Conservation (phyloP, 2,113 vertebrate genomes). For the Ptilonorhynchus violaceus region DNA sequence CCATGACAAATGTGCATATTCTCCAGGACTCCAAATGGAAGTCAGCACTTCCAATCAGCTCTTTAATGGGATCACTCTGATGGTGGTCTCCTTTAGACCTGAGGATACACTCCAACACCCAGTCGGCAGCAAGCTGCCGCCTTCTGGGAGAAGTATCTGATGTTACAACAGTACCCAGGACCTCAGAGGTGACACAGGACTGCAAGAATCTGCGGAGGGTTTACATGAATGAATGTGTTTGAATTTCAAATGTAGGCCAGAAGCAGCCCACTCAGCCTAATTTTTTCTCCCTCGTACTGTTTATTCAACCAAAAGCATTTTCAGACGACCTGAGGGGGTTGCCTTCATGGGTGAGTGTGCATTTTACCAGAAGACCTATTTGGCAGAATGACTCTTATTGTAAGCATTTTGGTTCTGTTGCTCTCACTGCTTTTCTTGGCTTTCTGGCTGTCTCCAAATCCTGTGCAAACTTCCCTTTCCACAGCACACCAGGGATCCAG, state of each 20-base stretch:
- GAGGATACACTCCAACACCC: not conserved
- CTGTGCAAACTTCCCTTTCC: not conserved
- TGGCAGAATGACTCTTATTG: not conserved
- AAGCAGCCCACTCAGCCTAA: not conserved
- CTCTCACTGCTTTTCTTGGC: not conserved
- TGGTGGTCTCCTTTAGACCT: not conserved
- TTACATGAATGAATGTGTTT: not conserved
- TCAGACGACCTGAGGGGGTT: not conserved
- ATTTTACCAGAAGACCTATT: slow-evolving; percentile 18
- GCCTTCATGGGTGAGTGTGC: slow-evolving; percentile 3
- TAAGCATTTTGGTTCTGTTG: not conserved
- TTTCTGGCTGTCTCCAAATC: not conserved
- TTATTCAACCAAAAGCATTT: slow-evolving; percentile 26
- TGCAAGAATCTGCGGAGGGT: not conserved
- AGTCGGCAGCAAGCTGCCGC: not conserved
- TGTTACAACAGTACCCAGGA: not conserved
- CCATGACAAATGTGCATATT: not conserved
- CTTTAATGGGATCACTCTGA: not conserved
- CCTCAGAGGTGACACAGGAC: not conserved
- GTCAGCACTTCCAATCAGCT: not conserved
- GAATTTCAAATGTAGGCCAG: slow-evolving; percentile 21
- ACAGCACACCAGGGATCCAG: not conserved
- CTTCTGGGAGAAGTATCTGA: not conserved
- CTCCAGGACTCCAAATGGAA: not conserved
- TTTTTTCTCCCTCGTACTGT: not conserved